Evolutionary conservation across 2,888 invertebrate species (phyloP).

Genomic region (Lepidocyrtinus sp.): DNA sequence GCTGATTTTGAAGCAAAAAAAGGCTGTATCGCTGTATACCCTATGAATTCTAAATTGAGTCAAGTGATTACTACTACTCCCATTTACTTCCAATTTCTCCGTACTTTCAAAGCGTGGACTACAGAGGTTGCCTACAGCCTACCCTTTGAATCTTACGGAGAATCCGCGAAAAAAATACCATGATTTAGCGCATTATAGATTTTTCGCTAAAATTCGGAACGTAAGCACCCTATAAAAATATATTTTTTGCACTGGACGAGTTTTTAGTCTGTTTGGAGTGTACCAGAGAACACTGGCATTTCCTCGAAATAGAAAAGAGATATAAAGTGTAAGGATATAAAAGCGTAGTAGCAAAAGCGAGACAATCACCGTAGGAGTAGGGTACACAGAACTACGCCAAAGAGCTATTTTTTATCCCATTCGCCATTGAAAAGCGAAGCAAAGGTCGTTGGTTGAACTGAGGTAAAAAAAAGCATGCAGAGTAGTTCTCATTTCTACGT

Average conservation of each 20-base stretch:
- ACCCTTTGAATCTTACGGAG: background rate
- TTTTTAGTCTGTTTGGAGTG: background rate
- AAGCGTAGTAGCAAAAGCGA: background rate
- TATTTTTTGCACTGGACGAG: background rate
- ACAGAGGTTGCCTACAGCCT: background rate
- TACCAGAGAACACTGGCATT: background rate
- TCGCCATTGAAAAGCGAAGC: constrained; percentile 51
- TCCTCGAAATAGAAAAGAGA: background rate
- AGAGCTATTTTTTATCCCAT: constrained; percentile 14
- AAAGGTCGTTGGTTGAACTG: constrained; percentile 62
- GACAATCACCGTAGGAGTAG: background rate
- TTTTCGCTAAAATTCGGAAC: background rate
- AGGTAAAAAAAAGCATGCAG: constrained; percentile 25
- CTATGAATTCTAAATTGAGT: background rate
- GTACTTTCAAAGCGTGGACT: background rate
- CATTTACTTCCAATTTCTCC: constrained; percentile 1
- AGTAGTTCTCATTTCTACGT: background rate
- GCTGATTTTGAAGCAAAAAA: background rate
- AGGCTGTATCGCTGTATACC: no score
- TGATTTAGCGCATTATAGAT: background rate
- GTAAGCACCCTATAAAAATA: background rate
- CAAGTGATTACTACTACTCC: background rate
- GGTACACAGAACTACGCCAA: background rate
- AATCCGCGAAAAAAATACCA: background rate
- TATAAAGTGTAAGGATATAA: no score